Conservation (phyloP, 2,797 vertebrate species). For the Spheniscus humboldti region DNA sequence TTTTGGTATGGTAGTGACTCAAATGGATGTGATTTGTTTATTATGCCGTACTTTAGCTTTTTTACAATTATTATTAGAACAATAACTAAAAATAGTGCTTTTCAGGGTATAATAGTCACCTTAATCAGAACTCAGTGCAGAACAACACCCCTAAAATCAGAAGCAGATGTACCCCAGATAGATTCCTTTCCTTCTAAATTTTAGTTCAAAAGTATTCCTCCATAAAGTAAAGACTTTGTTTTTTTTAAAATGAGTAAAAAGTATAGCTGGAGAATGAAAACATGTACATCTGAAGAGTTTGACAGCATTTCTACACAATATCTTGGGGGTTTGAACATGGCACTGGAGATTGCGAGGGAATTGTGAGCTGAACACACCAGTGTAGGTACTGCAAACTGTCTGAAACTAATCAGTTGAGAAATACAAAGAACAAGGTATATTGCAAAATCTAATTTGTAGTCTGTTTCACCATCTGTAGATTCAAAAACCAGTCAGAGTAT, state of each 20-base stretch:
- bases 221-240: slow-evolving; percentile 48
- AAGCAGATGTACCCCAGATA: background rate
- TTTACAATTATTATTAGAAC: background rate
- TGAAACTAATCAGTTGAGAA: slow-evolving; percentile 46
- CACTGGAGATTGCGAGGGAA: slow-evolving; percentile 44
- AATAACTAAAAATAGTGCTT: background rate
- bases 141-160: background rate
- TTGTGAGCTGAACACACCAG: background rate
- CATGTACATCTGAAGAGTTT: background rate
- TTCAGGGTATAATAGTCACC: background rate
- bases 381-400: background rate
- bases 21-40: background rate
- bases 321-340: slow-evolving; percentile 26
- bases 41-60: background rate
- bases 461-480: slow-evolving; percentile 14
- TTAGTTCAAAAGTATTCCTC: slow-evolving; percentile 11
- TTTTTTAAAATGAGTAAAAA: slow-evolving; percentile 32
- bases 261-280: slow-evolving; percentile 32
- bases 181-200: background rate
- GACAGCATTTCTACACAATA: slow-evolving; percentile 48
- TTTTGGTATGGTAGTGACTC: background rate
- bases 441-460: slow-evolving; percentile 59
- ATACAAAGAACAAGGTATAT: slow-evolving; percentile 28
- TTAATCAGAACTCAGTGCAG: background rate
- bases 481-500: background rate